Conservation (phyloP, 2,113 vertebrate species). For the Platichthys stellatus region DNA sequence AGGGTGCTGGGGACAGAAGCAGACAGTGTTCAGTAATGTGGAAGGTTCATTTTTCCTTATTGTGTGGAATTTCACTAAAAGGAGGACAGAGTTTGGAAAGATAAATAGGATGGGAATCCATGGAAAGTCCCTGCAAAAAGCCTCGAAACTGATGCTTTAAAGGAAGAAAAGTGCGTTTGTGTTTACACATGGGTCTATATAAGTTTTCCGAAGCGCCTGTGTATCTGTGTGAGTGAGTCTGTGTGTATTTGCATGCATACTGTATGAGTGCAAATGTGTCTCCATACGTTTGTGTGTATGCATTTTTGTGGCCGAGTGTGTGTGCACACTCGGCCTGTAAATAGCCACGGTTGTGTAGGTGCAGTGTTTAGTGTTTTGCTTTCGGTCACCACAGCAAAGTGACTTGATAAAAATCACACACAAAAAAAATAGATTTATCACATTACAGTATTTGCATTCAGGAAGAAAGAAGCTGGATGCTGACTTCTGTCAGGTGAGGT, state of each 20-base stretch:
- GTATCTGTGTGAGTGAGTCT: constrained; percentile 37
- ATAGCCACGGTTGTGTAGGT: constrained; percentile 80
- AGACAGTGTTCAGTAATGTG: constrained; percentile 59
- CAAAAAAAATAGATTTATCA: constrained; percentile 80
- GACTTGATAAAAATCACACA: constrained; percentile 81
- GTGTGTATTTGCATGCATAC: constrained; percentile 21
- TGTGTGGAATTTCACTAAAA: constrained; percentile 75
- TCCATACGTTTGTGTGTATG: constrained; percentile 47
- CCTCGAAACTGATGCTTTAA: constrained; percentile 72
- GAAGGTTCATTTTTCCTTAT: constrained; percentile 72
- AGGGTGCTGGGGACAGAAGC: constrained; percentile 38
- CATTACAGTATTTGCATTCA: constrained; percentile 84
- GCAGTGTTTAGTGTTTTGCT: constrained; percentile 81
- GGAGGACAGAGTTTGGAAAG: constrained; percentile 79
- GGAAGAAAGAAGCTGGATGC: constrained; percentile 73
- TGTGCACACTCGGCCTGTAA: constrained; percentile 72
- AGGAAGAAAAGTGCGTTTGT: constrained; percentile 50
- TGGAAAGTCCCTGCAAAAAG: constrained; percentile 83
- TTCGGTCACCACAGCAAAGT: constrained; percentile 84
- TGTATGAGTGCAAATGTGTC: constrained; percentile 31
- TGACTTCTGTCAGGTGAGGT: constrained; percentile 75
- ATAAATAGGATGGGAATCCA: constrained; percentile 79
- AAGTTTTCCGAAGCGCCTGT: constrained; percentile 53
- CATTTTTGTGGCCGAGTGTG: constrained; percentile 60
- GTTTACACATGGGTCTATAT: constrained; percentile 56